phyloP scores from a whole-genome alignment of 1,140 invertebrate species.

The Microplitis mediator region DNA sequence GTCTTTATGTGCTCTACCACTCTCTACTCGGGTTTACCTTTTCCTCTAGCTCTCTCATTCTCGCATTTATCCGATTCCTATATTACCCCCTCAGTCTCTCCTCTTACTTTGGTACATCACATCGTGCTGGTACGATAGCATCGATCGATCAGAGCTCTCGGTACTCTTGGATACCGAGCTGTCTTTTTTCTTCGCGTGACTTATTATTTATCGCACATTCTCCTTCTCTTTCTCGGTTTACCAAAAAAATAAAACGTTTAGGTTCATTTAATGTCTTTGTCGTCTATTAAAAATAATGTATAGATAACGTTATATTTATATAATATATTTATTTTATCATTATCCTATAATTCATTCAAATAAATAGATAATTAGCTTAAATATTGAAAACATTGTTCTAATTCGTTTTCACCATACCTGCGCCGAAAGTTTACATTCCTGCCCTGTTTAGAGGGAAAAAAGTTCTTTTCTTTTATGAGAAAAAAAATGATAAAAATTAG shows the following conservation, averaged over 20 bases:
- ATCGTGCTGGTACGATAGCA: constrained; percentile 14
- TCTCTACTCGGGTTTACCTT: constrained; percentile 6
- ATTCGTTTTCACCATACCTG: too few relatives aligned
- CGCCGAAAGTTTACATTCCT: too few relatives aligned
- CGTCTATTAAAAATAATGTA: neutral
- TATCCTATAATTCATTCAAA: too few relatives aligned
- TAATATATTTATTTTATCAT: too few relatives aligned
- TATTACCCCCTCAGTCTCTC: neutral
- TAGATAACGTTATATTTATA: too few relatives aligned
- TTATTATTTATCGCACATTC: constrained; percentile 12
- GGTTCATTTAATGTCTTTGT: neutral
- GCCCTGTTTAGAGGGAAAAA: too few relatives aligned
- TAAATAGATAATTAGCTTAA: too few relatives aligned
- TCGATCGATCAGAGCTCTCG: constrained; percentile 4
- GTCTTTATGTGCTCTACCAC: constrained; percentile 35
- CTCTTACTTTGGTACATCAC: constrained; percentile 2
- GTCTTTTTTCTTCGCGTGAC: constrained; percentile 7
- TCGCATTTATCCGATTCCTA: neutral
- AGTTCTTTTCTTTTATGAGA: too few relatives aligned
- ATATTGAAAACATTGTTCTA: too few relatives aligned
- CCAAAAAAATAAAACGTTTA: neutral
- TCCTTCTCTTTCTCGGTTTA: too few relatives aligned
- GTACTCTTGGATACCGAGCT: constrained; percentile 5
- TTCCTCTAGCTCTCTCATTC: constrained; percentile 16
- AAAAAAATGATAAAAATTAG: too few relatives aligned